Percentiles rank a stretch among this genome's conserved stretches.
Conservation (phyloP, 1,140 invertebrate genomes). For the Homalodisca vitripennis region DNA sequence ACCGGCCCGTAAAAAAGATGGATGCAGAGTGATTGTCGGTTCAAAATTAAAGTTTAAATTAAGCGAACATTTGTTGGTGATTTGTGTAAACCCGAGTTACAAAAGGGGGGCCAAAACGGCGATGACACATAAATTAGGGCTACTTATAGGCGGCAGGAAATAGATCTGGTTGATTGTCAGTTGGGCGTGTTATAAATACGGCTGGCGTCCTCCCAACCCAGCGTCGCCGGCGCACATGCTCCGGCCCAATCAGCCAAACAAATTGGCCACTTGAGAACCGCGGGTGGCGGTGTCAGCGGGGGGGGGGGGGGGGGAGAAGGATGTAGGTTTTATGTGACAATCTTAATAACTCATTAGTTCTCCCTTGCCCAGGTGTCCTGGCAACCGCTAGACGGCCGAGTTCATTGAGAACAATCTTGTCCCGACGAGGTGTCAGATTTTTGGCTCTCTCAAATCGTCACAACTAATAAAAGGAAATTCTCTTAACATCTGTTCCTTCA, state of each 20-base stretch:
- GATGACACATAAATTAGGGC: slow-evolving; percentile 23
- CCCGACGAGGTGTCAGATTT: too few relatives aligned
- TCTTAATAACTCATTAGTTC: slow-evolving; percentile 21
- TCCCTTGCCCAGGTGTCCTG: background rate
- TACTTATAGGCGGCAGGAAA: slow-evolving; percentile 17
- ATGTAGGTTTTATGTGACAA: slow-evolving; percentile 14
- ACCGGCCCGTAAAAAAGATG: slow-evolving; percentile 1
- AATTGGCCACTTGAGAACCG: slow-evolving; percentile 22
- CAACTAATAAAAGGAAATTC: too few relatives aligned
- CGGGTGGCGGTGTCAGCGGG: too few relatives aligned
- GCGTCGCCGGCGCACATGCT: background rate
- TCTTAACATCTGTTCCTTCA: too few relatives aligned
- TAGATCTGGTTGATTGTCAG: slow-evolving; percentile 1
- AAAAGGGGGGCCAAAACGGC: background rate
- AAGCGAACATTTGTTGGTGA: slow-evolving; percentile 17
- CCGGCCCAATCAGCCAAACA: slow-evolving; percentile 18
- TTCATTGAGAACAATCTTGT: too few relatives aligned
- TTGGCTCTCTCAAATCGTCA: too few relatives aligned
- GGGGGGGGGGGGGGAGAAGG: too few relatives aligned
- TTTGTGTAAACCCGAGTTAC: slow-evolving; percentile 16
- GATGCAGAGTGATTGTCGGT: background rate
- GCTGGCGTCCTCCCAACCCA: background rate
- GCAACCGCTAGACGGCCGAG: too few relatives aligned
- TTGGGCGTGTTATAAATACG: background rate
- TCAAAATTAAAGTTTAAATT: slow-evolving; percentile 22